These are phyloP conservation scores for Drosophila insularis DNA, from an alignment of 1,140 invertebrate species.

Conservation along the genomic window DNA sequence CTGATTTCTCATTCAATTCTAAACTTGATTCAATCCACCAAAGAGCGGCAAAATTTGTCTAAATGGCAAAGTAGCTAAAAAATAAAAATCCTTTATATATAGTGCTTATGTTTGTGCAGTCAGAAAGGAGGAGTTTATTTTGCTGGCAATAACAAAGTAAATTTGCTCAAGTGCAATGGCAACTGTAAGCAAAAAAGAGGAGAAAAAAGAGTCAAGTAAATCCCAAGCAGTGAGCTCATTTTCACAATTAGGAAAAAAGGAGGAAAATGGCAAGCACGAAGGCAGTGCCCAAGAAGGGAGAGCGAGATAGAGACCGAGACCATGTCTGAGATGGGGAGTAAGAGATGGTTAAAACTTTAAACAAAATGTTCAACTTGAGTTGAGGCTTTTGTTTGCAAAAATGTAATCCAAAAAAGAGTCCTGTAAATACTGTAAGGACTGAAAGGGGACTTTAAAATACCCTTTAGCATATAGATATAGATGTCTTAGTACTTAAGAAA, in stretches of 20 bases:
- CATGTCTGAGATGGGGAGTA: background rate
- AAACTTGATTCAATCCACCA: background rate
- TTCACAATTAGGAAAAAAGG: conserved; percentile 59
- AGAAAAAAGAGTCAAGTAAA: conserved; percentile 62
- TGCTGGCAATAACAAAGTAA: conserved; percentile 71
- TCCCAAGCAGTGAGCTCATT: conserved; percentile 49
- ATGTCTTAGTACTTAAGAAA: too few species aligned
- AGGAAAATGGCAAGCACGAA: background rate
- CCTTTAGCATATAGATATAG: background rate
- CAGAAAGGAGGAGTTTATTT: background rate
- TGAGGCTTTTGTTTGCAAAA: conserved; percentile 6
- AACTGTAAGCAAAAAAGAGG: conserved; percentile 57
- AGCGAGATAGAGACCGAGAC: background rate
- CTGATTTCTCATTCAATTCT: conserved; percentile 1
- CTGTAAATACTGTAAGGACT: background rate
- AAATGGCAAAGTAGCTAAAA: background rate
- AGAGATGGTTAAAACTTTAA: conserved; percentile 52
- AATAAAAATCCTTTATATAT: background rate
- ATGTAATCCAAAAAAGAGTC: conserved; percentile 1
- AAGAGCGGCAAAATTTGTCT: background rate
- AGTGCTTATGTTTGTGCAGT: background rate
- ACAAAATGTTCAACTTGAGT: conserved; percentile 54
- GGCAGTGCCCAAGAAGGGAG: background rate
- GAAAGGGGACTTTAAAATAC: background rate
- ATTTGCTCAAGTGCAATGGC: conserved; percentile 77